Evolutionary conservation across 2,888 invertebrate genomes (phyloP), one percentile per base, ranked within the genome.

Genomic region (Parnassius apollo): DNA sequence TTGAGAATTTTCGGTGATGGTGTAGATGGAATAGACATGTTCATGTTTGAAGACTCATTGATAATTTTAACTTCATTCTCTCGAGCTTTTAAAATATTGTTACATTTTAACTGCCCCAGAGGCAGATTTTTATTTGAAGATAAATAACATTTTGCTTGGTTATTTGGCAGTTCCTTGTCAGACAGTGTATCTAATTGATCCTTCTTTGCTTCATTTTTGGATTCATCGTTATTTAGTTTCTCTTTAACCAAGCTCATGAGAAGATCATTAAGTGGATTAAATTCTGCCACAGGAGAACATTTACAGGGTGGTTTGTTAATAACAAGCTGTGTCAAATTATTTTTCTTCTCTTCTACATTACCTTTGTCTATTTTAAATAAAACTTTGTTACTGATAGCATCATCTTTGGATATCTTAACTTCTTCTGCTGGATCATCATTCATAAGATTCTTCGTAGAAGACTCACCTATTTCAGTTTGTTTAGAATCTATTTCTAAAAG

Each of bases 71-170:
- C 86, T 72, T 91, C 91, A 71, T 82, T 91, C 72, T 92, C 86
- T 73, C 93, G 93, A 86, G 97, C 97, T 93, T 98, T 98, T 61
- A 98, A 92, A 81, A 98, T 98, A 67, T 91, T 98, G 69, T 91
- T 98, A 88, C 98, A 98, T 88, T 98, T 98, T 67, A 98, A 93
- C 80, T 98, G 96, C 69, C 97, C 97, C 9, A 97, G 96, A 54
- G 98, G 97, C 65, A 98, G 93, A 25, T 96, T 95, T 75, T 95
- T 94, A 42, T 93, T 93, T 48, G 93, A 93, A 52, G 93, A 86
- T 70, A 94, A 91, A 70, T 94, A 94, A 78, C 94, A 92, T 80
- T 94, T 94, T 53, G 93, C 89, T 81, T 94, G 94, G 85, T 96
- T 96, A 77, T 96, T 96, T 62, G 95, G 95, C 71, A 95, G 90